Evolutionary conservation across 2,888 invertebrate genomes (phyloP), one percentile per base, ranked within the genome.

Genomic region (Sceliomorpha sp.): DNA sequence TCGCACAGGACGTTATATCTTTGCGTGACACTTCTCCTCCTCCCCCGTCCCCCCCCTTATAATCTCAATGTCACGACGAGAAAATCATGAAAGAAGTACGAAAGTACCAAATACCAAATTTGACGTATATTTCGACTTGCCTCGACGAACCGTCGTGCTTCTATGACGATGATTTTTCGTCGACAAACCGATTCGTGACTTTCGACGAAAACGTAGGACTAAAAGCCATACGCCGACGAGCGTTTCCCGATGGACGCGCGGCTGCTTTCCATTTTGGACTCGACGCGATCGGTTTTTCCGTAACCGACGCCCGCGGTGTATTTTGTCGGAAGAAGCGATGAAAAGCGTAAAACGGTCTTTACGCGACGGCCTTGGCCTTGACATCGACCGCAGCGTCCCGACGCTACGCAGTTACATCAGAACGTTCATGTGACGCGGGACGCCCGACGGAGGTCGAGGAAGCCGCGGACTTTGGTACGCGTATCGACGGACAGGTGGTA

Each of bases 321-420:
- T 42, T 67, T 42, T 15, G 63, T 63, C 50, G 58, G 55, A 70
- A 53, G 55, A 70, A 63, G 59, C 59, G 55, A 44, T 63, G 63
- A 70, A 58, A 64, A 63, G 55, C 68, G 56, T 60, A 44, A 60
- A 55, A 69, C 37, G 45, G 53, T 50, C 63, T 68, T 63, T 68
- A 72, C 70, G 69, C 70, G 67, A 47, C 70, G 75, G 67, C 80
- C 79, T 80, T 80, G 79, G 76, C 81, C 81, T 81, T 81, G 79
- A 81, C 81, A 81, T 81, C 73, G 78, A 81, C 81, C 79, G 77
- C 76, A 78, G 77, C 82, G 83, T 84, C 83, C 84, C 81, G 82
- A 83, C 80, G 82, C 84, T 85, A 85, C 85, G 86, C 85, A 86
- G 82, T 86, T 84, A 80, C 85, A 83, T 84, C 84, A 82, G 81